These are phyloP conservation scores for Albula glossodonta DNA, from an alignment of 2,113 vertebrate genomes.

Conservation along the genomic window DNA sequence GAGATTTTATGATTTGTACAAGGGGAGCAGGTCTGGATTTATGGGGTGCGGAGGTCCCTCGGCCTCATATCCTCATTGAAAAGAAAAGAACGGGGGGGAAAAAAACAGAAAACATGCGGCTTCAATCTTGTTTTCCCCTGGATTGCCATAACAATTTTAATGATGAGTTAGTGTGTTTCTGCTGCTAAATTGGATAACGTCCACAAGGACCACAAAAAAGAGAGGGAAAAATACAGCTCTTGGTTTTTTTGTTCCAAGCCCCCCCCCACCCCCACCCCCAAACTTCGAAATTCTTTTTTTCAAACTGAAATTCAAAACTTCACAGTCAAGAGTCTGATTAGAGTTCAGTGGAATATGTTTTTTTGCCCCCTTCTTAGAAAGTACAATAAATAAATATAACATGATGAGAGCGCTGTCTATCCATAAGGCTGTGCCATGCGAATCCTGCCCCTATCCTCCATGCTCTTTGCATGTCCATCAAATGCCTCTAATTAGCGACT, in stretches of 20 bases:
- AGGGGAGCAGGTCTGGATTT: neutral
- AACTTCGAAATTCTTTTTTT: neutral
- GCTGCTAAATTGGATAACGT: constrained; percentile 1
- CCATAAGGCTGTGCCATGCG: too few relatives aligned
- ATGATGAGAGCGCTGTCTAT: too few relatives aligned
- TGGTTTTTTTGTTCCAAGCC: neutral
- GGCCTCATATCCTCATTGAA: neutral
- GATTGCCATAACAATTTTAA: neutral
- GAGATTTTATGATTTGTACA: neutral
- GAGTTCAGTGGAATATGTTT: neutral
- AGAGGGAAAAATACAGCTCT: neutral
- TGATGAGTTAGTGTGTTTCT: constrained; percentile 15
- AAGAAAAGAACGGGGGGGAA: neutral
- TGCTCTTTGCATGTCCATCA: too few relatives aligned
- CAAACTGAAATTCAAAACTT: constrained; percentile 4
- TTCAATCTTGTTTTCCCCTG: constrained; percentile 2
- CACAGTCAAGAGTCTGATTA: neutral
- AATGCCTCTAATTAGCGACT: too few relatives aligned
- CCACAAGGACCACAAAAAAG: neutral
- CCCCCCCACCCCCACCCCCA: neutral
- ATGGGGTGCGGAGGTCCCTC: neutral
- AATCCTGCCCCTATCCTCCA: too few relatives aligned
- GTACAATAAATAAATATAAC: too few relatives aligned
- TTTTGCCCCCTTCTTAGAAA: neutral
- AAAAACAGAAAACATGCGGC: neutral